phyloP scores from a whole-genome alignment of 2,113 vertebrate species.

The Apaloderma vittatum region DNA sequence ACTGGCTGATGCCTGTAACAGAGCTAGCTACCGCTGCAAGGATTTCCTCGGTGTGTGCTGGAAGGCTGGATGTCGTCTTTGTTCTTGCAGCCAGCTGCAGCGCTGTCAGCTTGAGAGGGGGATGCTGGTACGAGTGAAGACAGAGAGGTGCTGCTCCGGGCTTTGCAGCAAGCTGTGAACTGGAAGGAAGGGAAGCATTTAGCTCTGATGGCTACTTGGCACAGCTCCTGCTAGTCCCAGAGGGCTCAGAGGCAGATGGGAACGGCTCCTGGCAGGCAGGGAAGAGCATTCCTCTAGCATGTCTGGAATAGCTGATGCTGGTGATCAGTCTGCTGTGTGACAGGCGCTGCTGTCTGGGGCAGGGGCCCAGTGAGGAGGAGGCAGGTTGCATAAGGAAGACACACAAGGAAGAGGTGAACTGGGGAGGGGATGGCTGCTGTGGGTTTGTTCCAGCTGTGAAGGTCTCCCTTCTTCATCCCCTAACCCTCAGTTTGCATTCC shows the following conservation, averaged over 20 bases:
- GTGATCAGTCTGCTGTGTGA: background rate
- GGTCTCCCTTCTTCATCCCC: background rate
- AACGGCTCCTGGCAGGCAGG: background rate
- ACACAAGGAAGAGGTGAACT: background rate
- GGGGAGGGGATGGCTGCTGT: background rate
- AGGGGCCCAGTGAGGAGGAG: background rate
- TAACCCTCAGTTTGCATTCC: background rate
- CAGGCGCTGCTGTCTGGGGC: background rate
- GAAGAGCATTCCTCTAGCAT: background rate
- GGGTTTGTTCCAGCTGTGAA: background rate
- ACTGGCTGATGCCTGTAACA: background rate
- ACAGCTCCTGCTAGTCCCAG: background rate
- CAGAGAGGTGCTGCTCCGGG: background rate
- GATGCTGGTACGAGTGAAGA: background rate
- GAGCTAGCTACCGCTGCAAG: background rate
- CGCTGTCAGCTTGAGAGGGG: background rate
- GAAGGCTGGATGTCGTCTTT: background rate
- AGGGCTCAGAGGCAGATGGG: background rate
- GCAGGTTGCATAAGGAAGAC: background rate
- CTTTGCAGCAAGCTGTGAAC: background rate
- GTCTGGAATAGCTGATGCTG: background rate
- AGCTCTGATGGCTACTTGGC: background rate
- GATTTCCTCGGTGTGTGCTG: background rate
- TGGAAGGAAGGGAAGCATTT: background rate
- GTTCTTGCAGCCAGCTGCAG: background rate